Conservation (phyloP, 2,888 invertebrate genomes). For the Pasiphila rectangulata region DNA sequence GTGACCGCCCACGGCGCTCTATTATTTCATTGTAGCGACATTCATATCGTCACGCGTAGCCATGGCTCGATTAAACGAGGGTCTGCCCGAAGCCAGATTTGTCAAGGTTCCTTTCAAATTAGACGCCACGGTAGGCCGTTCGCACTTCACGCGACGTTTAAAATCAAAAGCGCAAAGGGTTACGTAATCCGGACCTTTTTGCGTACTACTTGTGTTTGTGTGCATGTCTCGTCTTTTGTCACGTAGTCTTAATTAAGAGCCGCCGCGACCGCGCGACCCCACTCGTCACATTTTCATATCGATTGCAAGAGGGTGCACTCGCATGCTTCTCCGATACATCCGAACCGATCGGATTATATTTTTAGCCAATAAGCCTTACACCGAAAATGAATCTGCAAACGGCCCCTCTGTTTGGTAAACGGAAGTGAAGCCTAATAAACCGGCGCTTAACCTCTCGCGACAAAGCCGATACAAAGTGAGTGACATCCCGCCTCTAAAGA, state of each 20-base stretch:
- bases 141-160: conserved; percentile 76
- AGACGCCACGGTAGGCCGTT: conserved; percentile 64
- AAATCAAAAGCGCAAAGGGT: conserved; percentile 81
- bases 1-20: conserved; percentile 65
- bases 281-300: conserved; percentile 73
- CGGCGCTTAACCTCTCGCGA: conserved; percentile 77
- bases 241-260: conserved; percentile 81
- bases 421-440: conserved; percentile 78
- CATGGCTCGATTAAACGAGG: conserved; percentile 72
- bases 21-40: conserved; percentile 78
- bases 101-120: conserved; percentile 77
- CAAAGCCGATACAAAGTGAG: conserved; percentile 80
- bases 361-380: conserved; percentile 49
- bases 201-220: conserved; percentile 70
- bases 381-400: conserved; percentile 56
- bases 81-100: conserved; percentile 76
- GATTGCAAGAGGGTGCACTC: conserved; percentile 63
- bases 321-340: conserved; percentile 52
- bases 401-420: conserved; percentile 72
- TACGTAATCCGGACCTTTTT: conserved; percentile 79
- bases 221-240: conserved; percentile 80
- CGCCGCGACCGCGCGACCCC: conserved; percentile 63
- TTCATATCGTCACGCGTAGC: conserved; percentile 74
- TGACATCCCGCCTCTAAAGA: conserved; percentile 76
- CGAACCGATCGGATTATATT: conserved; percentile 48